These are phyloP conservation scores for Tylochromis polylepis DNA, from an alignment of 2,113 vertebrate species.

Conservation along the genomic window DNA sequence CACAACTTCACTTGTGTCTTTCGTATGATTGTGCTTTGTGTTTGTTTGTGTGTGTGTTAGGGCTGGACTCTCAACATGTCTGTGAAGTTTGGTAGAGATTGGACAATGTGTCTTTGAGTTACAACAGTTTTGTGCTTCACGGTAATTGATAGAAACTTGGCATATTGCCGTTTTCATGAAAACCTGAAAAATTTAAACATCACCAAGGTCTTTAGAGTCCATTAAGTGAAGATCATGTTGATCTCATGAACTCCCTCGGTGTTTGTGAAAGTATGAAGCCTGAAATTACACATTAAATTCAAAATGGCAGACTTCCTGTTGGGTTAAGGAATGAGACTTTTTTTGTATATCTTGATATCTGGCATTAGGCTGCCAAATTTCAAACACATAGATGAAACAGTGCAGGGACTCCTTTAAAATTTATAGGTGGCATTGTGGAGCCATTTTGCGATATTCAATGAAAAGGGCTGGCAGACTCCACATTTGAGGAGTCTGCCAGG, in stretches of 20 bases:
- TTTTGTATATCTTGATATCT: neutral
- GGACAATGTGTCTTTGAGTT: neutral
- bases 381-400: neutral
- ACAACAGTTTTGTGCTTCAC: neutral
- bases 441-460: neutral
- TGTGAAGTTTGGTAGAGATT: neutral
- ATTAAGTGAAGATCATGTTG: neutral
- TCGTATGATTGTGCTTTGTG: neutral
- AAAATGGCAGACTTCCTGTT: neutral
- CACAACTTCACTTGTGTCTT: neutral
- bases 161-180: neutral
- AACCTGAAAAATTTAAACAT: neutral
- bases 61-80: neutral
- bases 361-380: neutral
- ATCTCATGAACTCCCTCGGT: rapidly evolving
- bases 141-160: neutral
- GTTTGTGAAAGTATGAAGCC: neutral
- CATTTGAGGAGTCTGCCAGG: neutral
- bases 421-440: neutral
- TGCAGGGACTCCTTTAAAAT: neutral
- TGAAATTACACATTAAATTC: neutral
- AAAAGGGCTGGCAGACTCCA: neutral
- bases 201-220: neutral
- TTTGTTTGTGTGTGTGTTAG: neutral
- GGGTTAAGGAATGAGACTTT: neutral